Percentiles rank a stretch among this genome's conserved stretches.
Evolutionary conservation across 2,888 invertebrate species (phyloP).

Genomic region (Metalampra italica): DNA sequence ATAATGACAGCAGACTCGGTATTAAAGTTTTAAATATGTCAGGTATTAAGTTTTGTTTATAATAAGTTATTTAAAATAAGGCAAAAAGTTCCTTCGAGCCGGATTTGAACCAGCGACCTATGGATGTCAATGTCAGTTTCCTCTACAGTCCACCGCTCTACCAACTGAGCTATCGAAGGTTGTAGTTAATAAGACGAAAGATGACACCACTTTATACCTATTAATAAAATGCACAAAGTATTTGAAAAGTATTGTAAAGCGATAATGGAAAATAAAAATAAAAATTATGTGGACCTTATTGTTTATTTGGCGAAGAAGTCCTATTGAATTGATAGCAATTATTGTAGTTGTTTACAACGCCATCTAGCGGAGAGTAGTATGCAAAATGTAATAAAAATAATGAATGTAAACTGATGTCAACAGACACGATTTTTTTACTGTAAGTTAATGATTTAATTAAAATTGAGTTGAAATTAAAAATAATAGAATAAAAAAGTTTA

Average conservation of each 20-base stretch:
- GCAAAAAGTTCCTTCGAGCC: conserved; percentile 68
- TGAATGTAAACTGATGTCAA: no score
- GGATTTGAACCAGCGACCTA: conserved; percentile 80
- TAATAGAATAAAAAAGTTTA: neutral
- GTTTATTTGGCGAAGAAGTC: neutral
- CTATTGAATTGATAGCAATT: neutral
- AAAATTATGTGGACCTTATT: neutral
- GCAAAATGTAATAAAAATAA: conserved; percentile 6
- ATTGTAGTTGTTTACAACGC: neutral
- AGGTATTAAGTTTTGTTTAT: no score
- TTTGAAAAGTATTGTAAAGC: neutral
- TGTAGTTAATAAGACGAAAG: conserved; percentile 14
- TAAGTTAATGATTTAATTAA: no score
- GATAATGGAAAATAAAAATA: neutral
- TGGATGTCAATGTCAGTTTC: conserved; percentile 49
- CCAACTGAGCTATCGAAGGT: conserved; percentile 80
- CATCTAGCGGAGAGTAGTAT: conserved; percentile 5
- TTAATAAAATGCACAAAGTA: neutral
- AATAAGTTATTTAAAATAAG: no score
- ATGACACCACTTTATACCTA: conserved; percentile 3
- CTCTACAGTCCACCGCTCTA: conserved; percentile 79
- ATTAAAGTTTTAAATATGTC: no score
- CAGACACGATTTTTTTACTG: no score
- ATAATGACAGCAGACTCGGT: no score
- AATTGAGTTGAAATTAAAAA: no score